A percentile compares a stretch with the other conserved stretches of the same genome.
Evolutionary conservation across 2,888 invertebrate genomes (phyloP).

Genomic region (Eledone cirrhosa): DNA sequence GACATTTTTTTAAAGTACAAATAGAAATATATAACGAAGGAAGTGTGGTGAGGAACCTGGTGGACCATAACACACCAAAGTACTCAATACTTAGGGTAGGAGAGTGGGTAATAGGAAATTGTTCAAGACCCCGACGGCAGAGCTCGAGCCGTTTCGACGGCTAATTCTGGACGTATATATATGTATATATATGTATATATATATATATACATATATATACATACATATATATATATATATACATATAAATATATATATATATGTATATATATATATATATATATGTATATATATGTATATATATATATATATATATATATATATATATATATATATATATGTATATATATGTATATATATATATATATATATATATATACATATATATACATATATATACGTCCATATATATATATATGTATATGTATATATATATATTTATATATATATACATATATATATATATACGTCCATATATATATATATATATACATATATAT

Average conservation of each 20-base stretch:
- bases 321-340: neutral
- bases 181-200: neutral
- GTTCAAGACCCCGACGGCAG: too few relatives aligned
- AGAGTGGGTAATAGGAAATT: too few relatives aligned
- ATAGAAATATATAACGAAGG: too few relatives aligned
- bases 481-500: neutral
- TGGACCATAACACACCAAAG: too few relatives aligned
- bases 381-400: neutral
- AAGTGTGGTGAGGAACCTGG: too few relatives aligned
- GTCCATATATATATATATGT: neutral
- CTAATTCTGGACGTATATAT: too few relatives aligned
- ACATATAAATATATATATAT: neutral
- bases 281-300: neutral
- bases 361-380: neutral
- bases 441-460: neutral
- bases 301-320: neutral
- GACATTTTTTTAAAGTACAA: too few relatives aligned
- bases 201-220: neutral
- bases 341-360: neutral
- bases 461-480: neutral
- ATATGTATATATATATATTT: neutral
- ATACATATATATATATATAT: neutral
- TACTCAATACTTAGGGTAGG: too few relatives aligned
- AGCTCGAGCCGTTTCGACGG: too few relatives aligned
- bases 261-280: neutral